Base-by-base conservation (phyloP, 2,888 invertebrate genomes). In the Pyralis farinalis region DNA sequence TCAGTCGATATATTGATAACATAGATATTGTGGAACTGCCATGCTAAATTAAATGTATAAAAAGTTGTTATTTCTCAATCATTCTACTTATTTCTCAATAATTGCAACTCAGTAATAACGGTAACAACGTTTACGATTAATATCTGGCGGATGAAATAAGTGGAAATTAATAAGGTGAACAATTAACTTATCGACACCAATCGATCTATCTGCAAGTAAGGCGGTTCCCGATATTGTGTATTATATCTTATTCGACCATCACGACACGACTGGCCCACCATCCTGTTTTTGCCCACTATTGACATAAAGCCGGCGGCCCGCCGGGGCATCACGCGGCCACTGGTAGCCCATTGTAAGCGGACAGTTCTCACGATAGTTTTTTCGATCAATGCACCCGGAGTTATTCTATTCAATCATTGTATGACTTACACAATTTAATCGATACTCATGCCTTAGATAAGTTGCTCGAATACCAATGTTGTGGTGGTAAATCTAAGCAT, bases 301-400 rank as follows among this genome's bases (percentile, higher is more conserved):
- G 74, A 69, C 59, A 66, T 49, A 61, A 57, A 68, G 43, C 42
- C 42, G 47, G 39, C 43, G 29, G 42, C 54, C 58, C 59, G 58
- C 63, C 58, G 59, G 62, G 58, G 46, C 60, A 51, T 61, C 68
- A 63, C 66, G 69, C 57, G 53, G 56, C 67, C 59, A 65, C 66
- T 59, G 46, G 49, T 61, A 49, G 28, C 29, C 60, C 51, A 77
- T 80, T 80, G 79, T 80, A 56, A 66, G 51, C 55, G 53, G 59
- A 62, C 55, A 54, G 66, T 81, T 81, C 80, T 80, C 80, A 80
- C 80, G 80, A 68, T 68, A 54, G 63, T 78, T 80, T 81, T 81
- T 80, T 46, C 74, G 66, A 61, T 57, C 60, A 58, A 63, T 52
- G 69, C 75, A 74, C 71, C 74, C 74, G 65, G 55, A 71, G 69